Evolutionary conservation across 2,113 vertebrate species (phyloP), one percentile per base, ranked within the genome.

Genomic region (Neopipo cinnamomea): DNA sequence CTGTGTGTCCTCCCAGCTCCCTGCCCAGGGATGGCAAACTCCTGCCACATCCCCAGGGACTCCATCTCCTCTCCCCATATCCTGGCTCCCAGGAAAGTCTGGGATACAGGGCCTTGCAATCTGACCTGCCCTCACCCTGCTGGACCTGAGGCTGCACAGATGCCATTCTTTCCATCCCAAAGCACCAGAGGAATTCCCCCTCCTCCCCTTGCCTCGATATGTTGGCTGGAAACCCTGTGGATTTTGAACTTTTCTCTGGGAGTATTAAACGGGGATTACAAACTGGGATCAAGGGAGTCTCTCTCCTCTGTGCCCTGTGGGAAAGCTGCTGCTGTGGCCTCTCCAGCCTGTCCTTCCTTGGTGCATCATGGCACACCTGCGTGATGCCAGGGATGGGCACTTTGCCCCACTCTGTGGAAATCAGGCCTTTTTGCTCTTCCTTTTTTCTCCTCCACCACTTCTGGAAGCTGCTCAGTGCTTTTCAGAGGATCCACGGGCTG

Each of bases 161-260:
- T 84, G 71, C 58, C 89, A 53, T 85, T 74, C 49, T 41, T 96
- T 97, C 93, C 88, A 74, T 62, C 47, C 58, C 2, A 89, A 59
- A 93, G 92, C 92, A 77, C 88, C 6, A 1, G 39, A 93, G 93
- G 95, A 96, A 97, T 97, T 95, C 52, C 5, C 0, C 58, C 75
- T 5, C 59, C 22, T 44, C 8, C 52, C 2, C 15, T 35, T 27
- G 31, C 68, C 82, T 77, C 5, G 0, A n/a, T 14, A 2, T 3
- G 68, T 7, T 88, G 88, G 80, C 96, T 87, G 86, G 52, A 91
- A 76, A 79, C 30, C 46, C 66, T 39, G 88, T 78, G 92, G 88
- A 95, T 93, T 95, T 93, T 91, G 94, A 74, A 93, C 92, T 70
- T 73, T 73, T 70, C 92, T 81, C 84, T 50, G 78, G 39, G 71